Evolutionary conservation across 2,797 vertebrate genomes (phyloP), one percentile per base, ranked within the genome.

Genomic region (Otus scops): DNA sequence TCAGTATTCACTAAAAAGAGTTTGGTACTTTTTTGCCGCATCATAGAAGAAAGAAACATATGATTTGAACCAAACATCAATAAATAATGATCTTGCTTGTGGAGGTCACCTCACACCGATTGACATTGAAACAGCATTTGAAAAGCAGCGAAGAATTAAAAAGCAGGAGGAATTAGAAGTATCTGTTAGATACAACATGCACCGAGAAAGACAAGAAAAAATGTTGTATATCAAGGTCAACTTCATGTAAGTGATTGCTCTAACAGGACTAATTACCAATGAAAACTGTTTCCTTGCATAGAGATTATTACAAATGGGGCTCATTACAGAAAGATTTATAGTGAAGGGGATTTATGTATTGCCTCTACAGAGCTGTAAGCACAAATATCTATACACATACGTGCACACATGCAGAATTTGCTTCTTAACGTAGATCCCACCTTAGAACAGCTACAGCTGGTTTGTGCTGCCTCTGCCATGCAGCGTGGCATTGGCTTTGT

Each of bases 11-110:
- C 61, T 50, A 59, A n/a, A 74, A 71, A 48, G 34, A 11, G 10
- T 7, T 23, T 21, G 28, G 4, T 7, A 14, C 19, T 63, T 12
- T 48, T 68, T 11, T 28, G 38, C 22, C 0, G 0, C 67, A 32
- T 5, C 43, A 24, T 2, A 32, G 61, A 26, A 59, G 48, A 43
- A 23, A 56, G 27, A 60, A 82, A 15, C 10, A 1, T 4, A 30
- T 4, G 10, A 36, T 27, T 23, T 4, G 45, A 88, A 56, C 30
- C 9, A 38, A 38, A 28, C 11, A 28, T 5, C 36, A 48, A 64
- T 3, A 57, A 92, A 61, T 65, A 64, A 34, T 1, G 78, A 20
- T 34, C 50, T 20, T 21, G 43, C 50, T 20, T 21, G 43, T 4
- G 26, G 27, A 23, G 26, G 73, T 56, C 61, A 38, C 48, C 60